A percentile compares a stretch with the other conserved stretches of the same genome.
Evolutionary conservation across 2,888 invertebrate species (phyloP).

Genomic region (Argynnis bischoffii): DNA sequence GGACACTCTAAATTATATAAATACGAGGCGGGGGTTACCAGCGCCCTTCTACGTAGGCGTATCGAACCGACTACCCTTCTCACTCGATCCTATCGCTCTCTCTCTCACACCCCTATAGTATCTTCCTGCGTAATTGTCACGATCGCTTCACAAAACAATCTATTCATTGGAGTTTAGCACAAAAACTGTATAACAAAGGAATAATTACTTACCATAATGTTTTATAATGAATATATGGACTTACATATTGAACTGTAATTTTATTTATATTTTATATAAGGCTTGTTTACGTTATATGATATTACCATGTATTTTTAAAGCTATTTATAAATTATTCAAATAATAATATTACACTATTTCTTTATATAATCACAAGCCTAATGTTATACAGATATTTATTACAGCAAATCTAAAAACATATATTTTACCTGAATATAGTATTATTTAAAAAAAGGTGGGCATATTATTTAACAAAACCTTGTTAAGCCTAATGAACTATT

Average conservation of each 20-base stretch:
- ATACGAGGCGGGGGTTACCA: conserved; percentile 48
- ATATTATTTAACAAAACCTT: no score
- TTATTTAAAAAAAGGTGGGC: no score
- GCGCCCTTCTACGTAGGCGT: conserved; percentile 59
- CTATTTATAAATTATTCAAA: no score
- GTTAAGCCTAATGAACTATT: no score
- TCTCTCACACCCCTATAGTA: conserved; percentile 34
- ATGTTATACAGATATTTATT: no score
- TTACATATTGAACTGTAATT: not conserved
- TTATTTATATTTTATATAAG: not conserved
- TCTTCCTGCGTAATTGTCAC: conserved; percentile 40
- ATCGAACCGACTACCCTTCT: conserved; percentile 59
- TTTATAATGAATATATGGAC: not conserved
- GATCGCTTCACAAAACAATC: conserved; percentile 39
- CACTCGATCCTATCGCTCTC: conserved; percentile 49
- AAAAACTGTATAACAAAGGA: no score
- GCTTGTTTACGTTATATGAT: not conserved
- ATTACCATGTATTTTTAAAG: no score
- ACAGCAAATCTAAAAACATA: no score
- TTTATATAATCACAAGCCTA: no score
- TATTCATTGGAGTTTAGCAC: conserved; percentile 34
- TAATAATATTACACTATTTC: no score
- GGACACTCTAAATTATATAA: conserved; percentile 57
- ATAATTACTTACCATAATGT: not conserved
- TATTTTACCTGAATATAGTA: no score